Conservation (phyloP, 2,113 vertebrate species). For the Nannobrachium achirus region DNA sequence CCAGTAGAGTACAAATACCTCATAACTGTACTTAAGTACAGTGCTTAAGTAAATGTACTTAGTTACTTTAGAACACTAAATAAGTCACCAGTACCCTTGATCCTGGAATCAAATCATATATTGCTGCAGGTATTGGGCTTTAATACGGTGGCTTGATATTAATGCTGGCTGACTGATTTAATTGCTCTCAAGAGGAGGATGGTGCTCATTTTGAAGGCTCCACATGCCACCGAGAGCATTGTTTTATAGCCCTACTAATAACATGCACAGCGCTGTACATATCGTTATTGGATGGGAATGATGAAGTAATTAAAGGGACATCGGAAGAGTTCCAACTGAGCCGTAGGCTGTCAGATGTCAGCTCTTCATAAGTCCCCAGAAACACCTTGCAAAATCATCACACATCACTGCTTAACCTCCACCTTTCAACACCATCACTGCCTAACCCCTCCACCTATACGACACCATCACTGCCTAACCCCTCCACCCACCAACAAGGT, state of each 20-base stretch:
- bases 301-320: background rate
- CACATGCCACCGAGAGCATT: background rate
- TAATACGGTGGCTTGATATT: conserved; percentile 18
- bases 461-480: no score
- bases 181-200: conserved; percentile 22
- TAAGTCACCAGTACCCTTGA: conserved; percentile 14
- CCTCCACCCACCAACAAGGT: no score
- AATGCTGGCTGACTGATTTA: conserved; percentile 7
- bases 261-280: background rate
- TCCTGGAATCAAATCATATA: conserved; percentile 16
- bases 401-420: background rate
- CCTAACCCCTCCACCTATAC: no score
- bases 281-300: background rate
- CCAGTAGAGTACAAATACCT: no score
- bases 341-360: background rate
- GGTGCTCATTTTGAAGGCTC: conserved; percentile 15
- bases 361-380: no score
- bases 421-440: no score
- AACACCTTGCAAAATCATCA: background rate
- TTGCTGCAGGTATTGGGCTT: conserved; percentile 32
- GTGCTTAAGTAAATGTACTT: no score
- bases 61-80: no score
- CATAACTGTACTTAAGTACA: no score
- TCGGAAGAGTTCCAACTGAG: conserved; percentile 6
- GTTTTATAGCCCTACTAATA: conserved; percentile 8